A percentile compares a stretch with the other conserved stretches of the same genome.
Conservation (phyloP, 2,888 invertebrate species). For the Malthinus flaveolus region DNA sequence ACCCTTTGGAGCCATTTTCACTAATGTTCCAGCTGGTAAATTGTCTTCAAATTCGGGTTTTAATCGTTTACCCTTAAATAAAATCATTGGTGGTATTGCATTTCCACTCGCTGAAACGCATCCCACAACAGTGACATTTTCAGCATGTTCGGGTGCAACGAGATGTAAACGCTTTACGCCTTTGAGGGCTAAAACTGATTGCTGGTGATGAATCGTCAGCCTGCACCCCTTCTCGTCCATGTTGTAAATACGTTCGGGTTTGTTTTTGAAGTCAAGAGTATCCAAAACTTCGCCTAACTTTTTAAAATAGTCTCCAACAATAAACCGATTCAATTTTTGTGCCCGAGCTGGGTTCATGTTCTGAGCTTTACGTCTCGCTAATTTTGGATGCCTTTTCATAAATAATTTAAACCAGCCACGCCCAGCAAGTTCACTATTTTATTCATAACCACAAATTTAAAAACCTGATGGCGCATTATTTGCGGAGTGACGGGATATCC, state of each 20-base stretch:
- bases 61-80: slow-evolving; percentile 22
- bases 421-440: slow-evolving; percentile 4
- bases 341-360: slow-evolving; percentile 33
- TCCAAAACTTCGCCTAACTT: slow-evolving; percentile 30
- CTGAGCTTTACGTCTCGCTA: slow-evolving; percentile 33
- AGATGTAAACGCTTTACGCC: slow-evolving; percentile 39
- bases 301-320: no score
- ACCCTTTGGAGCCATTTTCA: slow-evolving; percentile 35
- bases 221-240: slow-evolving; percentile 41
- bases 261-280: slow-evolving; percentile 26
- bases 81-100: slow-evolving; percentile 17
- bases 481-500: slow-evolving; percentile 13
- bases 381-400: slow-evolving; percentile 26
- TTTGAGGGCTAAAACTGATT: slow-evolving; percentile 36
- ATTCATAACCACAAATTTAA: slow-evolving; percentile 8
- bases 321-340: slow-evolving; percentile 34
- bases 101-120: slow-evolving; percentile 41
- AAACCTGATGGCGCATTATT: slow-evolving; percentile 10
- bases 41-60: slow-evolving; percentile 32
- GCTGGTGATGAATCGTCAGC: slow-evolving; percentile 38
- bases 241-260: slow-evolving; percentile 25
- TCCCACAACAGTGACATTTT: slow-evolving; percentile 41
- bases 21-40: slow-evolving; percentile 31
- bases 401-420: slow-evolving; percentile 25
- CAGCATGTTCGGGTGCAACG: slow-evolving; percentile 41